Percentiles rank a stretch among this genome's conserved stretches.
Evolutionary conservation across 1,140 invertebrate genomes (phyloP).

Genomic region (Drosophila biarmipes): DNA sequence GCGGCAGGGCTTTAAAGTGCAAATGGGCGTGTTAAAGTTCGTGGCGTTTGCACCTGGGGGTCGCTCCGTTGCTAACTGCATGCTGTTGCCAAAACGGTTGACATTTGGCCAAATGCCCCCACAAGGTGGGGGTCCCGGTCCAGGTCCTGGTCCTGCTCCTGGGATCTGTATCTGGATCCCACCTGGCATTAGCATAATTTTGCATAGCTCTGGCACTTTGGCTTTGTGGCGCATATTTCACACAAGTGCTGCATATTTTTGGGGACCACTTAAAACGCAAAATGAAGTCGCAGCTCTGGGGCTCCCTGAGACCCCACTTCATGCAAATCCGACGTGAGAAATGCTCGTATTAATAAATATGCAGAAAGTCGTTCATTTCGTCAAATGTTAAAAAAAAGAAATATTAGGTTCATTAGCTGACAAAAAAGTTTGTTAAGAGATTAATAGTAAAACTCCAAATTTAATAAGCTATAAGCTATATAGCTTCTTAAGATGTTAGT

Average conservation of each 20-base stretch:
- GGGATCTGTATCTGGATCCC: not conserved
- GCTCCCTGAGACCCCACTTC: slow-evolving; percentile 13
- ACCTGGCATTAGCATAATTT: slow-evolving; percentile 80
- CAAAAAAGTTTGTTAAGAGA: no score
- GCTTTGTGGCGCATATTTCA: slow-evolving; percentile 67
- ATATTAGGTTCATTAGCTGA: not conserved
- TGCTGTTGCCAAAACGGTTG: slow-evolving; percentile 57
- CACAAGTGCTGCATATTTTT: slow-evolving; percentile 74
- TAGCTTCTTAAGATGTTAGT: no score
- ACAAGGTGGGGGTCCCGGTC: not conserved
- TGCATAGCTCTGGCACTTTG: slow-evolving; percentile 70
- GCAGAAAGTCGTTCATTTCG: slow-evolving; percentile 31
- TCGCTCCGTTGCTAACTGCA: slow-evolving; percentile 49
- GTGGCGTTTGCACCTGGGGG: slow-evolving; percentile 53
- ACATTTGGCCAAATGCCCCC: slow-evolving; percentile 49
- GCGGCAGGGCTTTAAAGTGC: slow-evolving; percentile 62
- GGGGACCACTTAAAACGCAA: slow-evolving; percentile 72
- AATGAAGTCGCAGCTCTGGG: slow-evolving; percentile 66
- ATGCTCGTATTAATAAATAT: slow-evolving; percentile 76
- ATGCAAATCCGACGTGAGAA: slow-evolving; percentile 68
- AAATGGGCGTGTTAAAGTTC: slow-evolving; percentile 69
- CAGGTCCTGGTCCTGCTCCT: not conserved
- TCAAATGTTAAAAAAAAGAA: slow-evolving; percentile 4
- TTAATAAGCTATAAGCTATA: no score
- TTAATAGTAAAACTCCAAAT: no score